These are phyloP conservation scores for Halocynthia aurantium DNA, from an alignment of 23 tunicate genomes.

Conservation along the genomic window DNA sequence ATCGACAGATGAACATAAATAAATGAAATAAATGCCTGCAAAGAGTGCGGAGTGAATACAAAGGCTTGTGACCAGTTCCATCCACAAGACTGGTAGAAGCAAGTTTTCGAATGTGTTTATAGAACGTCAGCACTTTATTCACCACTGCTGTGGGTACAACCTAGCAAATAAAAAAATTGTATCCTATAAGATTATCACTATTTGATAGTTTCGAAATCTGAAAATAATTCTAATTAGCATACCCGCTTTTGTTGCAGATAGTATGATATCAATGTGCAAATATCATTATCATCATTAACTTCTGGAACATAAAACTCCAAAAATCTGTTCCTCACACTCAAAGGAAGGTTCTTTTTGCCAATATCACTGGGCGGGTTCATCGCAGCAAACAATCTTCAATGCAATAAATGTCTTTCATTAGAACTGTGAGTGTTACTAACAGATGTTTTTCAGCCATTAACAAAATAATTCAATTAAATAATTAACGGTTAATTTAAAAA, in stretches of 20 bases:
- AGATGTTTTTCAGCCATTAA: too few relatives aligned
- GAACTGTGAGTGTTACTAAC: too few relatives aligned
- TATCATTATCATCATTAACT: conserved; percentile 54
- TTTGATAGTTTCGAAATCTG: not conserved
- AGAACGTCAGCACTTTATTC: conserved; percentile 59
- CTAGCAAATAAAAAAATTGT: conserved; percentile 10
- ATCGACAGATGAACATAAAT: too few relatives aligned
- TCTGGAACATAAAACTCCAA: conserved; percentile 87
- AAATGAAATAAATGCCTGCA: conserved; percentile 42
- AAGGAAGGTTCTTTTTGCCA: conserved; percentile 77
- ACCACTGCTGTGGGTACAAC: conserved; percentile 28
- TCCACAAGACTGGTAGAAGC: conserved; percentile 26
- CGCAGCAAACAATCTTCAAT: conserved; percentile 75
- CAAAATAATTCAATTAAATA: too few relatives aligned
- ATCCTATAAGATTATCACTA: not conserved
- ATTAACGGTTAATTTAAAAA: too few relatives aligned
- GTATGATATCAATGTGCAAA: conserved; percentile 57
- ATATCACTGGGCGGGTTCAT: conserved; percentile 99
- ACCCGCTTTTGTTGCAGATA: conserved; percentile 51
- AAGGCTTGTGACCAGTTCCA: conserved; percentile 47
- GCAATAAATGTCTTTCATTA: not conserved
- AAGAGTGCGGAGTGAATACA: conserved; percentile 75
- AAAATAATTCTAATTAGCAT: not conserved
- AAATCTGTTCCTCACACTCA: conserved; percentile 80
- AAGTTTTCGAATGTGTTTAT: conserved; percentile 41